These are phyloP conservation scores for Sphyrna mokarran DNA, from an alignment of 2,113 vertebrate genomes.

Conservation along the genomic window DNA sequence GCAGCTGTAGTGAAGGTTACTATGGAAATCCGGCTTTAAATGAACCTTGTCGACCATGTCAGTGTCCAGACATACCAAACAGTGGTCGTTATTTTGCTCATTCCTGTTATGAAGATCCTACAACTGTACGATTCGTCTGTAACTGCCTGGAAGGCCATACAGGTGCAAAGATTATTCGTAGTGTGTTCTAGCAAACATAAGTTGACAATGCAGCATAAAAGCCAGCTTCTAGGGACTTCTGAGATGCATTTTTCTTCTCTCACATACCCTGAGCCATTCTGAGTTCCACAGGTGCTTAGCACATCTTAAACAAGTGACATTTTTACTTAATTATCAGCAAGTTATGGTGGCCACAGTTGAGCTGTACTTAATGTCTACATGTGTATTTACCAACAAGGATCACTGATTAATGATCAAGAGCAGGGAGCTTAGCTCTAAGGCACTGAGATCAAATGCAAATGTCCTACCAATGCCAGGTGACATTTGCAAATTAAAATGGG, in stretches of 20 bases:
- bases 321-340: neutral
- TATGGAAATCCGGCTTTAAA: conserved; percentile 60
- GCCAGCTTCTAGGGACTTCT: neutral
- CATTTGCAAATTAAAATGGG: neutral
- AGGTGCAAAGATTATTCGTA: conserved; percentile 52
- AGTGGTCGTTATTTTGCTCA: conserved; percentile 67
- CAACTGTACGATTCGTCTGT: conserved; percentile 58
- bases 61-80: conserved; percentile 61
- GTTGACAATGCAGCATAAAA: neutral
- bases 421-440: neutral
- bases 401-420: neutral
- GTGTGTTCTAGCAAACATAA: neutral
- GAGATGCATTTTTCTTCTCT: neutral
- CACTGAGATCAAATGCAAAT: neutral
- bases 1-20: conserved; percentile 71
- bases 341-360: neutral
- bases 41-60: conserved; percentile 65
- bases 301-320: neutral
- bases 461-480: neutral
- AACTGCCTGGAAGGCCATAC: conserved; percentile 63
- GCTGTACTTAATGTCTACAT: neutral
- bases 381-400: neutral
- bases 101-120: conserved; percentile 63
- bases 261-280: neutral
- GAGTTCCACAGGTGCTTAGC: neutral